phyloP scores from a whole-genome alignment of 2,113 vertebrate species.

The Echinops telfairi region DNA sequence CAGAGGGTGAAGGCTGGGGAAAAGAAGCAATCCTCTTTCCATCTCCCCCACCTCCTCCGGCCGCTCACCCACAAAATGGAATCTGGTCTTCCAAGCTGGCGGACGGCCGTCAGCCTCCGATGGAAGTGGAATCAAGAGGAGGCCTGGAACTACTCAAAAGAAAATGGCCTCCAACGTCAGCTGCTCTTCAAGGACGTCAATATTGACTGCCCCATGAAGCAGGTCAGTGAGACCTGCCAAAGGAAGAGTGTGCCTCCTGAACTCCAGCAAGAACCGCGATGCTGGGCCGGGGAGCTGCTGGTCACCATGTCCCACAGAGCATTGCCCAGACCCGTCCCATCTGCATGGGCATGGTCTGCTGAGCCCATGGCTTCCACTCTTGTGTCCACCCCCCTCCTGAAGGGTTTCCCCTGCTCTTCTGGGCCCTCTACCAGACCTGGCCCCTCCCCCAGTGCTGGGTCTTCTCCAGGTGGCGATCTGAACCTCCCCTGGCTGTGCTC shows the following conservation, averaged over 20 bases:
- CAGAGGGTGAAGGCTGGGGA: not conserved
- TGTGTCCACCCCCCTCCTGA: not conserved
- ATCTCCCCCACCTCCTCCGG: not conserved
- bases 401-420: not conserved
- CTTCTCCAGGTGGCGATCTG: not conserved
- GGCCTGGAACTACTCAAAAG: not conserved
- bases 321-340: not conserved
- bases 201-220: not conserved
- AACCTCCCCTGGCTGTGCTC: not conserved
- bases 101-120: rapidly evolving
- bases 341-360: not conserved
- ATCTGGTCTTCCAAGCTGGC: no score
- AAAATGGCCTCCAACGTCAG: not conserved
- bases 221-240: not conserved
- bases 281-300: not conserved
- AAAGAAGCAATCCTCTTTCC: not conserved
- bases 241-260: rapidly evolving
- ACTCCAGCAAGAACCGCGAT: not conserved
- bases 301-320: not conserved
- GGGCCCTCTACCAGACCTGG: not conserved
- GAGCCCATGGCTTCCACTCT: not conserved
- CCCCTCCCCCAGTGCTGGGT: not conserved
- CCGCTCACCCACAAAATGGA: not conserved
- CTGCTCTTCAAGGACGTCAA: not conserved
- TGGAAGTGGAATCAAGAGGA: not conserved